Base-by-base conservation (phyloP, 2,797 vertebrate species). In the Acipenser transmontanus region DNA sequence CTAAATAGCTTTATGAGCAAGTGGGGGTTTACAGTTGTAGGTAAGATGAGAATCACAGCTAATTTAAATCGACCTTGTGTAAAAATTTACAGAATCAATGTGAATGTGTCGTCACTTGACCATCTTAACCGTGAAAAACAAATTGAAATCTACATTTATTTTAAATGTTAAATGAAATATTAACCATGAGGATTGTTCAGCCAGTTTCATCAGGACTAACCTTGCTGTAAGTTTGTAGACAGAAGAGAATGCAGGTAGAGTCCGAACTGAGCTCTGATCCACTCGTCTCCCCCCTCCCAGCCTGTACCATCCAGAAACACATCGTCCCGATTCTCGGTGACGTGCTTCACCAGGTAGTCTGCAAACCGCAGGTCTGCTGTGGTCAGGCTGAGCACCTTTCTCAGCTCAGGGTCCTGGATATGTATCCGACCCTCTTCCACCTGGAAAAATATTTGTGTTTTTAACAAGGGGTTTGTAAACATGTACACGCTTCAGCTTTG, bases 201-300 rank as follows among this genome's bases (percentile, higher is more conserved):
- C 0, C 6, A 34, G 12, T 13, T n/a, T 20, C 7, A 1, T 1
- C 13, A 65, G 47, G 34, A 13, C 73, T 71, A 74, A 96, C 96
- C 96, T 85, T 87, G 81, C 70, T 96, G 95, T 52, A 96, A 60
- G 0, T 91, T 87, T 47, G 94, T 93, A 61, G 96, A 93, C 57
- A 99, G 91, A 49, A 99, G 80, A 0, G 95, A 91, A 56, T 96
- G 95, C 48, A 97, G 78, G 73, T 99, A 99, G 69, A 93, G 90
- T 1, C 88, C 89, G 78, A 99, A 99, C 84, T 99, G 96, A 34
- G 95, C 95, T 65, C 97, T 76, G 83, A 99, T 98, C 97, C 97
- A 99, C 72, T 99, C 97, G 20, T 99, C 97, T 7, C 97, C 97
- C 57, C 97, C 97, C 85, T 98, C 96, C 96, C 96, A 99, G 71